phyloP scores from a whole-genome alignment of 2,113 vertebrate genomes.

The Myrmecophaga tridactyla region DNA sequence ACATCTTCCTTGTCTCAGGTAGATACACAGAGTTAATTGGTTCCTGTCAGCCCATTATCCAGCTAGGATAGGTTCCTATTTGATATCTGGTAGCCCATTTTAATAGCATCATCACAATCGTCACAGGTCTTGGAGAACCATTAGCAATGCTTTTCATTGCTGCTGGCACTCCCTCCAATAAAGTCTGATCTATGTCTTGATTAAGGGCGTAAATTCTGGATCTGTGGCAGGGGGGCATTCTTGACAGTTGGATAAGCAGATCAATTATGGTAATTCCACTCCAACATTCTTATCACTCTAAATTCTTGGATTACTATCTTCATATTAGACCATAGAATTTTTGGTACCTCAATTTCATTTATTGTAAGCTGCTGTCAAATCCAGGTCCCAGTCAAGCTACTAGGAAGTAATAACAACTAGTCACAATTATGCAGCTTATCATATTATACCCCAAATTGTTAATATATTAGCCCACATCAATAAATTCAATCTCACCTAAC shows the following conservation, averaged over 20 bases:
- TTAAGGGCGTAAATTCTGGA: not conserved
- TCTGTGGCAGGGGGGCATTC: accelerated
- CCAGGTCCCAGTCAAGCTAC: not conserved
- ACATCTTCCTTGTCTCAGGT: not conserved
- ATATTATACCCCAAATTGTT: not conserved
- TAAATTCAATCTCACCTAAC: not conserved
- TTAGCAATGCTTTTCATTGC: not conserved
- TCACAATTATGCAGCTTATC: not conserved
- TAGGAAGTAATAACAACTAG: not conserved
- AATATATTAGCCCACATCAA: not conserved
- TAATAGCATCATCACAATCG: not conserved
- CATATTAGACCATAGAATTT: not conserved
- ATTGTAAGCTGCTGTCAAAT: not conserved
- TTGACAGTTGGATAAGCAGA: not conserved
- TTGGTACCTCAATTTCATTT: not conserved
- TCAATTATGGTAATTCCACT: not conserved
- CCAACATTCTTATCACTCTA: not conserved
- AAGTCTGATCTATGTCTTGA: not conserved
- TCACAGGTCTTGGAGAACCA: not conserved
- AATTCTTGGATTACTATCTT: not conserved
- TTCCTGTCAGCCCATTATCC: not conserved
- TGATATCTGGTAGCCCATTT: not conserved
- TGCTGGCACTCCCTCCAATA: not conserved
- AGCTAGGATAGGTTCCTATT: not conserved
- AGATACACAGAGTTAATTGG: not conserved